A percentile compares a stretch with the other conserved stretches of the same genome.
Conservation (phyloP, 2,797 vertebrate genomes). For the Danio albolineatus region DNA sequence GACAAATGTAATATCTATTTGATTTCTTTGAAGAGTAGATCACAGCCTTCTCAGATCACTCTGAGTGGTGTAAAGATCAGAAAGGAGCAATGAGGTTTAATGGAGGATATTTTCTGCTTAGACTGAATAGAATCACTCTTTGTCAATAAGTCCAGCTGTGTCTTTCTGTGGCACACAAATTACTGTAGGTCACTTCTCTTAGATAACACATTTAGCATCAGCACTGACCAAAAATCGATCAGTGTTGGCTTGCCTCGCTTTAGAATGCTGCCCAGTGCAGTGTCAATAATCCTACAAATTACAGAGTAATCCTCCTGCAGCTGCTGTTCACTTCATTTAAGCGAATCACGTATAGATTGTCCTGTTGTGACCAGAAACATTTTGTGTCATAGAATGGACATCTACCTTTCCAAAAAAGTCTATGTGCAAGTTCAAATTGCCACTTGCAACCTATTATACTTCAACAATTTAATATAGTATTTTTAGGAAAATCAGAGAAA, state of each 20-base stretch:
- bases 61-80: not conserved
- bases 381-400: slow-evolving; percentile 36
- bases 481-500: not conserved
- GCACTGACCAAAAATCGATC: slow-evolving; percentile 56
- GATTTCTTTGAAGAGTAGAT: not conserved
- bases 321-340: slow-evolving; percentile 48
- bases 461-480: not conserved
- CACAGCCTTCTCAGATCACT: slow-evolving; percentile 3
- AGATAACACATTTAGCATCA: slow-evolving; percentile 56
- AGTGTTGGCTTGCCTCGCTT: slow-evolving; percentile 48
- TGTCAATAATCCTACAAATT: slow-evolving; percentile 51
- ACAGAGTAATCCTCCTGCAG: slow-evolving; percentile 47
- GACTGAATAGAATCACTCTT: slow-evolving; percentile 15
- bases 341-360: slow-evolving; percentile 49
- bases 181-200: slow-evolving; percentile 40
- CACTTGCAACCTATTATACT: not conserved
- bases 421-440: not conserved
- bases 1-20: not conserved
- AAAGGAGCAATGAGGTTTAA: slow-evolving; percentile 21
- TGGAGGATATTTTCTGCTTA: not conserved
- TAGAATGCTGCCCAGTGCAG: slow-evolving; percentile 31
- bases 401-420: slow-evolving; percentile 11
- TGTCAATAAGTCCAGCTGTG: slow-evolving; percentile 29
- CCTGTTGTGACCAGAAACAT: slow-evolving; percentile 30
- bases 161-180: slow-evolving; percentile 30